These are phyloP conservation scores for Aplochiton taeniatus DNA, from an alignment of 2,797 vertebrate species.

Conservation along the genomic window DNA sequence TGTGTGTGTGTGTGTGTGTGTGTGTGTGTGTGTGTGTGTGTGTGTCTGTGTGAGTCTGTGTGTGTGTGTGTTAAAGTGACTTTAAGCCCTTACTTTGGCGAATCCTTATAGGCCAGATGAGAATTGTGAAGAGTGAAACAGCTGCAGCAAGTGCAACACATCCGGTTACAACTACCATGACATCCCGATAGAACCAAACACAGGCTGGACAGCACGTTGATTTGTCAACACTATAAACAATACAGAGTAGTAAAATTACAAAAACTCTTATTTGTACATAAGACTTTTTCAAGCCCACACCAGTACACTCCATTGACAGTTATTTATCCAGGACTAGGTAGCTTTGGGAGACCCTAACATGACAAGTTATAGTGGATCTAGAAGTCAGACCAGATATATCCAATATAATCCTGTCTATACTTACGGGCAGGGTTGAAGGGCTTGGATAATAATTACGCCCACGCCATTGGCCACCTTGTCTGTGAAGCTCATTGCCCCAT, in stretches of 20 bases:
- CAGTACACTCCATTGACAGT: not conserved
- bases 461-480: slow-evolving; percentile 89
- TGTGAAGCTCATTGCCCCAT: slow-evolving; percentile 87
- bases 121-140: slow-evolving; percentile 67
- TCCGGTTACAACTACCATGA: slow-evolving; percentile 82
- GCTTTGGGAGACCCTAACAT: not conserved
- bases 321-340: not conserved
- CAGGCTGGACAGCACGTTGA: slow-evolving; percentile 75
- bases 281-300: not conserved
- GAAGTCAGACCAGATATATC: not conserved
- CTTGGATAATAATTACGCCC: slow-evolving; percentile 83
- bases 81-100: slow-evolving; percentile 67
- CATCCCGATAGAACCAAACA: slow-evolving; percentile 79
- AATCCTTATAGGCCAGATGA: slow-evolving; percentile 83
- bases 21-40: not conserved
- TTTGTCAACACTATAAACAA: slow-evolving; percentile 56
- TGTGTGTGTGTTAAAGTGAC: not conserved
- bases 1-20: not conserved
- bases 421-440: slow-evolving; percentile 84
- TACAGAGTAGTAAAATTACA: not conserved
- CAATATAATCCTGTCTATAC: slow-evolving; percentile 25
- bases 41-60: not conserved
- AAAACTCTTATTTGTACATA: too few species aligned
- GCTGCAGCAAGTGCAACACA: slow-evolving; percentile 70
- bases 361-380: not conserved